Evolutionary conservation across 1,140 invertebrate species (phyloP).

Genomic region (Orius insidiosus): DNA sequence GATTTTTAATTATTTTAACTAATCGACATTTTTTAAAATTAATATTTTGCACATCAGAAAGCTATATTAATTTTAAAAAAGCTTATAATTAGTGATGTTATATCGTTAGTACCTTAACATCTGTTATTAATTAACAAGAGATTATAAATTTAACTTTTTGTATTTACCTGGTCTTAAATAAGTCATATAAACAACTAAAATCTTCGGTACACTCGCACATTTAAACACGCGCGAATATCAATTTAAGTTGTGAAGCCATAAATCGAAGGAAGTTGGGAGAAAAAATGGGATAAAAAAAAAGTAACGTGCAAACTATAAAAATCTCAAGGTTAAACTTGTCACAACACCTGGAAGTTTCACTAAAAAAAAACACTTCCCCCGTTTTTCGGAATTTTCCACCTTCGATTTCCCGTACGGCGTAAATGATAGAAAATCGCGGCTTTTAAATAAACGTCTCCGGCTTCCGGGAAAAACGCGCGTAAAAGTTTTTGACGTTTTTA

Average conservation of each 20-base stretch:
- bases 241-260: background rate
- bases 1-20: background rate
- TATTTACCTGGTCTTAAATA: slow-evolving; percentile 18
- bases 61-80: background rate
- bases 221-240: background rate
- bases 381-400: no score
- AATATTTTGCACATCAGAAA: background rate
- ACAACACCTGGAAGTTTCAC: slow-evolving; percentile 11
- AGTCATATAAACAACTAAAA: slow-evolving; percentile 17
- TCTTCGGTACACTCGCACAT: slow-evolving; percentile 13
- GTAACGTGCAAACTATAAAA: slow-evolving; percentile 10
- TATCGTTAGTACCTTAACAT: background rate
- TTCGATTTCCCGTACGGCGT: no score
- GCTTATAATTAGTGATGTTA: background rate
- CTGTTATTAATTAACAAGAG: background rate
- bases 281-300: background rate
- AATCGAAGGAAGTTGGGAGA: background rate
- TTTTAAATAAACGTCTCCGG: background rate
- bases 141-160: background rate
- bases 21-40: background rate
- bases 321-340: slow-evolving; percentile 11
- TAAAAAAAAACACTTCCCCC: slow-evolving; percentile 1
- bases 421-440: background rate
- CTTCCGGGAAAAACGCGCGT: background rate
- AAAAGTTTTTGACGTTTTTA: background rate